Evolutionary conservation across 2,113 vertebrate genomes (phyloP), one percentile per base, ranked within the genome.

Genomic region (Macroglossus sobrinus): DNA sequence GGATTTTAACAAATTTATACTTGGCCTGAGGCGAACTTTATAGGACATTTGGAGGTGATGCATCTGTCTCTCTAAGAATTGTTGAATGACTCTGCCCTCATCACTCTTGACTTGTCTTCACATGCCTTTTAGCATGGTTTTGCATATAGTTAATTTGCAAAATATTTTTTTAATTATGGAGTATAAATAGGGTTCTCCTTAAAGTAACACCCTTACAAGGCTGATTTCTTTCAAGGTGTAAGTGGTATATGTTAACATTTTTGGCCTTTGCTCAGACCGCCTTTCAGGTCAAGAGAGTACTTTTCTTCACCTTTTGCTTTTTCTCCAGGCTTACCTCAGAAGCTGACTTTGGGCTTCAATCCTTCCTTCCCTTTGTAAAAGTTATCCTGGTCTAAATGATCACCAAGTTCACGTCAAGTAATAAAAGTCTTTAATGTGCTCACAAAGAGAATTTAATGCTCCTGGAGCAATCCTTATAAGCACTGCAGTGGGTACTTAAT

Each of bases 291-390:
- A 33, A 47, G 16, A 74, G 45, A 61, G 26, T 63, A 68, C 11
- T 50, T 43, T n/a, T n/a, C n/a, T n/a, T n/a, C 18, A 61, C 47
- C 16, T 94, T 87, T 69, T 81, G 35, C 7, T 50, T 76, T 80
- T 71, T 22, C 71, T 76, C 28, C 79, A 18, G 84, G 69, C 75
- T 55, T 33, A 19, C 55, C 84, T 53, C 28, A 76, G 13, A 26
- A 35, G 24, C n/a, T 40, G 61, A 35, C n/a, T 72, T 87, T 38
- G 61, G 26, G 13, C 22, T 61, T 92, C 35, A 35, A 45, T 78
- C 47, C 85, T 30, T 80, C n/a, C 75, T 30, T 80, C n/a, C 75
- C 50, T 92, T 87, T 76, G 47, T 96, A 61, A 87, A 94, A 84
- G 26, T 79, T 15, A 69, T 64, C 64, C 72, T 79, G 28, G 30